phyloP scores from a whole-genome alignment of 2,113 vertebrate genomes.

The Carettochelys insculpta region DNA sequence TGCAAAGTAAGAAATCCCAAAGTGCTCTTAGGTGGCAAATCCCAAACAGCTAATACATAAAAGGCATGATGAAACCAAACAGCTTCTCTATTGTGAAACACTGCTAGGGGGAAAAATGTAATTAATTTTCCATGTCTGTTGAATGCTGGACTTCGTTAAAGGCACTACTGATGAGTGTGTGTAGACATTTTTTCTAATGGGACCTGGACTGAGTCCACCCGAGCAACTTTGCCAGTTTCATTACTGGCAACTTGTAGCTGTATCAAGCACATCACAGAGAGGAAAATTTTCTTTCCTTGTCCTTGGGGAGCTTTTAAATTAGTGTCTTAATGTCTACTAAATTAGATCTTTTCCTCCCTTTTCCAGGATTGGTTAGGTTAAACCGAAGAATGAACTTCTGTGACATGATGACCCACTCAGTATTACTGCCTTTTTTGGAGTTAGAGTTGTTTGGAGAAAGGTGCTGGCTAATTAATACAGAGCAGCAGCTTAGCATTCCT shows the following conservation, averaged over 20 bases:
- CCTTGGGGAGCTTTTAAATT: slow-evolving; percentile 2
- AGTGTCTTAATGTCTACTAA: slow-evolving; percentile 27
- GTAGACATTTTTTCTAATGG: background rate
- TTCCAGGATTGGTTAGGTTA: slow-evolving; percentile 12
- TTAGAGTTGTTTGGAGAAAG: background rate
- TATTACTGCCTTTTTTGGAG: background rate
- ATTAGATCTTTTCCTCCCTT: background rate
- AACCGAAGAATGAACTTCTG: background rate
- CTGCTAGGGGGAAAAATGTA: background rate
- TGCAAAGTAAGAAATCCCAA: background rate
- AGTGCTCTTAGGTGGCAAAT: background rate
- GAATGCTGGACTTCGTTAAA: background rate
- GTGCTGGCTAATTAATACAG: slow-evolving; percentile 58
- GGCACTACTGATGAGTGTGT: background rate
- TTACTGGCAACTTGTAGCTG: background rate
- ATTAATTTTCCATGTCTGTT: background rate
- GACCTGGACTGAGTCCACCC: accelerated
- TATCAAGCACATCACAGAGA: background rate
- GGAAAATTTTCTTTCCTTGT: slow-evolving; percentile 11
- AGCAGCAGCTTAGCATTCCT: slow-evolving; percentile 14
- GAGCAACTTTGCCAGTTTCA: background rate
- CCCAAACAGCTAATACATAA: background rate
- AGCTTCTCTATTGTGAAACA: background rate
- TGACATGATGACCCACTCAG: background rate
- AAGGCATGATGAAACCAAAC: background rate